phyloP scores from a whole-genome alignment of 2,888 invertebrate genomes.

The Epinotia nisella region DNA sequence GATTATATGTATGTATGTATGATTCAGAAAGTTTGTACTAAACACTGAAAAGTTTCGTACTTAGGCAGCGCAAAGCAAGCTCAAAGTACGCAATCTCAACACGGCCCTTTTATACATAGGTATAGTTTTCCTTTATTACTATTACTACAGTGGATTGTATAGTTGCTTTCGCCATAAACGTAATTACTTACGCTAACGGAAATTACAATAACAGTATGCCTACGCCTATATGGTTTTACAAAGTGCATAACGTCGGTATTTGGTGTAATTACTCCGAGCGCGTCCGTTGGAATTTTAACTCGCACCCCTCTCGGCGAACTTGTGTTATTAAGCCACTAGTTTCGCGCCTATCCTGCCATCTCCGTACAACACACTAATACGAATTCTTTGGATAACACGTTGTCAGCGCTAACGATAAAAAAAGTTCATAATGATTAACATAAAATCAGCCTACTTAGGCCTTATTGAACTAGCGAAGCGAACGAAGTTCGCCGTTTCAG shows the following conservation, averaged over 20 bases:
- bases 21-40: background rate
- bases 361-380: slow-evolving; percentile 49
- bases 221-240: slow-evolving; percentile 49
- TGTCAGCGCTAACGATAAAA: slow-evolving; percentile 32
- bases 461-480: too few relatives aligned
- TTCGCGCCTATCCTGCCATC: slow-evolving; percentile 63
- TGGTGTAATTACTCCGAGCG: slow-evolving; percentile 72
- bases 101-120: background rate
- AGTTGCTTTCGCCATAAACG: background rate
- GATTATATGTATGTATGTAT: background rate
- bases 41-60: background rate
- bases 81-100: background rate
- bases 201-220: background rate
- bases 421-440: slow-evolving; percentile 24
- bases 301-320: slow-evolving; percentile 66
- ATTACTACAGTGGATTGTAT: background rate
- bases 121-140: too few relatives aligned
- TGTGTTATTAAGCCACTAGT: slow-evolving; percentile 74
- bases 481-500: too few relatives aligned
- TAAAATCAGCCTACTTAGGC: background rate
- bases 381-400: slow-evolving; percentile 52
- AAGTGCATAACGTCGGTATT: slow-evolving; percentile 71
- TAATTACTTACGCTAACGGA: background rate
- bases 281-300: slow-evolving; percentile 69
- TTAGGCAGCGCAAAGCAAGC: background rate